Evolutionary conservation across 2,113 vertebrate genomes (phyloP).

Genomic region (Oxyura jamaicensis): DNA sequence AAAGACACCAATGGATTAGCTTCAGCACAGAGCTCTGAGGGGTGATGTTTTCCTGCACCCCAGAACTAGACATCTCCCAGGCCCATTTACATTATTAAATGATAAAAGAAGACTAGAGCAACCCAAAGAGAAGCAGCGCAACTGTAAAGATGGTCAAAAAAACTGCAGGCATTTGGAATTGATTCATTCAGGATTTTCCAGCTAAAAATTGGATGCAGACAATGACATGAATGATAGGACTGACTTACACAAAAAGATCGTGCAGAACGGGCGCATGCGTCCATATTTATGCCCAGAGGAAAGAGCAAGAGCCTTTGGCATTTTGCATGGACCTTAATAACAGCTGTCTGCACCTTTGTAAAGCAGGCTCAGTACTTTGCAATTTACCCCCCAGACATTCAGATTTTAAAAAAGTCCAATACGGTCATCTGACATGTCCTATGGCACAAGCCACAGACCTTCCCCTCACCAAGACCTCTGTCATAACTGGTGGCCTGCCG

Average conservation of each 20-base stretch:
- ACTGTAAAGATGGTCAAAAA: background rate
- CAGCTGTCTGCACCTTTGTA: background rate
- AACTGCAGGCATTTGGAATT: background rate
- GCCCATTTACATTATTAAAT: background rate
- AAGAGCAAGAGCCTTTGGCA: background rate
- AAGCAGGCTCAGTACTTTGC: background rate
- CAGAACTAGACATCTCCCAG: background rate
- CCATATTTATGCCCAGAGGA: background rate
- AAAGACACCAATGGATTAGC: background rate
- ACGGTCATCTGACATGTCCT: background rate
- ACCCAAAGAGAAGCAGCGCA: background rate
- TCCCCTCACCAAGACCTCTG: background rate
- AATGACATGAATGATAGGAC: background rate
- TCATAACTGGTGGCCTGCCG: fast-evolving
- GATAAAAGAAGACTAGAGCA: background rate
- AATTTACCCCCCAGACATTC: background rate
- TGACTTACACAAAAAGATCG: background rate
- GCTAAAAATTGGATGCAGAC: too few species aligned
- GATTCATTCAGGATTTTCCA: background rate
- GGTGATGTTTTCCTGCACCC: background rate
- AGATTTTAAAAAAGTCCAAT: background rate
- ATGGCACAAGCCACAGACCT: background rate
- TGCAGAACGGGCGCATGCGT: background rate
- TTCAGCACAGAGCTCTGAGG: background rate
- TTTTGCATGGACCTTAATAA: background rate